Percentiles rank a stretch among this genome's conserved stretches.
Evolutionary conservation across 2,113 vertebrate genomes (phyloP).

Genomic region (Labeo catla): DNA sequence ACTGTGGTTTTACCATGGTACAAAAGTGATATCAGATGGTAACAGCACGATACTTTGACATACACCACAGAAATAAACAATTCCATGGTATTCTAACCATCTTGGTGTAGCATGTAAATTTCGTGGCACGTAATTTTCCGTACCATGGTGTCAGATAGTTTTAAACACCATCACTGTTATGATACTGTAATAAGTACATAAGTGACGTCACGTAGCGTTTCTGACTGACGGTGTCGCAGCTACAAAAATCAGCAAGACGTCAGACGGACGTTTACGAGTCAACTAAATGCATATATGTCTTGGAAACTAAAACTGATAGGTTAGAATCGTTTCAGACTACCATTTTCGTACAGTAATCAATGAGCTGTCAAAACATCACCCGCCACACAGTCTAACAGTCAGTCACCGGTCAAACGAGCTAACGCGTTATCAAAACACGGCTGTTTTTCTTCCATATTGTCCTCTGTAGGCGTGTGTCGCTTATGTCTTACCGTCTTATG

Average conservation of each 20-base stretch:
- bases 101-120: background rate
- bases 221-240: conserved; percentile 14
- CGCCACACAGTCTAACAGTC: background rate
- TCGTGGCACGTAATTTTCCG: background rate
- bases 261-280: background rate
- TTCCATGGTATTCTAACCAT: background rate
- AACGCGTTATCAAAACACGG: conserved; percentile 4
- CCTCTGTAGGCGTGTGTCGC: background rate
- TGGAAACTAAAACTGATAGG: background rate
- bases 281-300: background rate
- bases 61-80: background rate
- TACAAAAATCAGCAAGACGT: background rate
- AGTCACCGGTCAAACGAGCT: conserved; percentile 26
- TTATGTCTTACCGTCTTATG: conserved; percentile 43
- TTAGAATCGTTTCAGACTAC: background rate
- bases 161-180: background rate
- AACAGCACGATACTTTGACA: background rate
- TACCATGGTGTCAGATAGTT: background rate
- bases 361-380: conserved; percentile 2
- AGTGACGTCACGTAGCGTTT: background rate
- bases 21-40: background rate
- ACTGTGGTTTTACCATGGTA: background rate
- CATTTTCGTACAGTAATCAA: background rate
- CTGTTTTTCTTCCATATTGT: background rate
- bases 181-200: background rate